These are phyloP conservation scores for Limenitis camilla DNA, from an alignment of 2,888 invertebrate species.

Conservation along the genomic window DNA sequence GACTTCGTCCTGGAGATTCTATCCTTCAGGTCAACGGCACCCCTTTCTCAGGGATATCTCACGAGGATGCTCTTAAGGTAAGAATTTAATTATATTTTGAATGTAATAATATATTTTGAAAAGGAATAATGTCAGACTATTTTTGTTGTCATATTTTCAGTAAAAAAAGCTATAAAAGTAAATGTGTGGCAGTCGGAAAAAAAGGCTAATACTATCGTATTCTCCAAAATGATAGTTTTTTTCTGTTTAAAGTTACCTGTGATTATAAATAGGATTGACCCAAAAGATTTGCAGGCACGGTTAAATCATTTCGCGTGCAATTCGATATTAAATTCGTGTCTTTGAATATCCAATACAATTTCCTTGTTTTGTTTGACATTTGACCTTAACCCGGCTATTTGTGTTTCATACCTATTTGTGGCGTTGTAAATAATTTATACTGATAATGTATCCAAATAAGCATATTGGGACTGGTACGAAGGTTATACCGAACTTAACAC, in stretches of 20 bases:
- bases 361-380: constrained; percentile 15
- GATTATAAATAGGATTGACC: neutral
- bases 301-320: constrained; percentile 10
- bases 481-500: neutral
- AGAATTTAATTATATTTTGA: constrained; percentile 33
- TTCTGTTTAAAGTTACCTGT: too few species aligned
- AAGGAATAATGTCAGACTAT: too few species aligned
- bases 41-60: constrained; percentile 92
- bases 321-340: constrained; percentile 10
- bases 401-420: constrained; percentile 11
- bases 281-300: neutral
- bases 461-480: neutral
- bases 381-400: constrained; percentile 19
- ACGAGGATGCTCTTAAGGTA: constrained; percentile 94
- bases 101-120: too few species aligned
- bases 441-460: constrained; percentile 1
- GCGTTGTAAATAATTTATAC: constrained; percentile 7
- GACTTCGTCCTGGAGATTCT: constrained; percentile 93
- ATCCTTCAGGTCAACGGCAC: constrained; percentile 96
- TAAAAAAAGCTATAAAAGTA: too few species aligned
- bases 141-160: too few species aligned
- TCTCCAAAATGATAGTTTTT: too few species aligned
- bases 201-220: too few species aligned
- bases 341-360: constrained; percentile 10
- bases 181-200: too few species aligned